Evolutionary conservation across 37 sponge, comb jelly and placozoan species (phyloP).

Genomic region (Diacarnus erythraeanus): DNA sequence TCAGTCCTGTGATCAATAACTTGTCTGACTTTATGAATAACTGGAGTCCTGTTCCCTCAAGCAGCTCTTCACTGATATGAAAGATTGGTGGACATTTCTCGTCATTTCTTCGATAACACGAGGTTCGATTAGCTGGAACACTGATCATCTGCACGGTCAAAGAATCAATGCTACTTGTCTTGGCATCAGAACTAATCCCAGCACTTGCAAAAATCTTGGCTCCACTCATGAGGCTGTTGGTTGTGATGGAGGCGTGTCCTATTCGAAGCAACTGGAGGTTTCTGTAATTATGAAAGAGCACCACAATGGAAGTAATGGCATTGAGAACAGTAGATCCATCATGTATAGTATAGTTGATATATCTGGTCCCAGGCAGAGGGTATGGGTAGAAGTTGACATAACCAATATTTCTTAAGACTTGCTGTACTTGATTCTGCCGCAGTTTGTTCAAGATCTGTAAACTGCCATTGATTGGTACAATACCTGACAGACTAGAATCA

Average conservation of each 20-base stretch:
- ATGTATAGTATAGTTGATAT: constrained; percentile 9
- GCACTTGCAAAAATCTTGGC: constrained; percentile 19
- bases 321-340: constrained; percentile 8
- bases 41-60: constrained; percentile 7
- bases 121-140: neutral
- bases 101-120: constrained; percentile 10
- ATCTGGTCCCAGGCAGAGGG: constrained; percentile 44
- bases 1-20: constrained; percentile 22
- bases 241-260: neutral
- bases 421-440: constrained; percentile 15
- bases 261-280: constrained; percentile 25
- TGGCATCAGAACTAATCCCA: constrained; percentile 25
- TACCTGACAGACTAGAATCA: neutral
- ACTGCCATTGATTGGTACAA: constrained; percentile 37
- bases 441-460: constrained; percentile 13
- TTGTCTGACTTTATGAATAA: constrained; percentile 16
- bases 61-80: neutral
- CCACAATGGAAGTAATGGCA: neutral
- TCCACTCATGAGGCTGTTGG: neutral
- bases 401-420: constrained; percentile 28
- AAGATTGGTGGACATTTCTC: constrained; percentile 17
- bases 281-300: constrained; percentile 37
- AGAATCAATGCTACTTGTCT: constrained; percentile 31
- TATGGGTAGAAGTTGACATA: constrained; percentile 54
- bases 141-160: constrained; percentile 30